Base-by-base conservation (phyloP, 2,888 invertebrate genomes). In the Parascotia fuliginaria region DNA sequence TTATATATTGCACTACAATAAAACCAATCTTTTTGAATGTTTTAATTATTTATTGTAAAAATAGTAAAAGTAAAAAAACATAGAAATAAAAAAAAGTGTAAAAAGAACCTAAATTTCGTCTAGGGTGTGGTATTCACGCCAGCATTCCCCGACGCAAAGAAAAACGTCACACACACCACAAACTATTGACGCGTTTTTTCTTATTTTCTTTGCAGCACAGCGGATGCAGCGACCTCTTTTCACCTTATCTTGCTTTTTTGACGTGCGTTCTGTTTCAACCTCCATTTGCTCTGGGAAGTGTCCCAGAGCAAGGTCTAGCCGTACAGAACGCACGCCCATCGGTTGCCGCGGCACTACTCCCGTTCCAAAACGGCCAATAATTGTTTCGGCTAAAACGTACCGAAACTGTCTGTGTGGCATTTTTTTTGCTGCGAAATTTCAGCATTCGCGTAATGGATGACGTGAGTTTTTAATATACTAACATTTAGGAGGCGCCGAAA, bases 401-500 rank as follows among this genome's bases (percentile, higher is more conserved):
- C 19, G 19, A 5, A 19, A 19, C 2, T 2, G 3, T 19, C 19
- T 19, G 19, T 19, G 19, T 5, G 19, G 5, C 19, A 19, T 19
- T 3, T 19, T 5, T 5, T 19, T 19, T 19, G 19, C 19, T 19
- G 19, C 19, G 19, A 19, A 19, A 19, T 19, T 19, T 19, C 19
- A 19, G 19, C 19, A 27, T 3, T 27, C n/a, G 27, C 27, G n/a
- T 9, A 19, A 24, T 44, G 11, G 11, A 46, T 16, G 1, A 46
- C 14, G 11, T 24, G 40, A 1, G n/a, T 5, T 3, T 46, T 46
- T 14, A 40, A 12, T 2, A 46, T 22, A 9, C 33, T 27, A 0
- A 12, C n/a, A 34, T 46, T 46, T 1, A 45, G 9, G 1, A 46
- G 13, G 1, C 40, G 15, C 13, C 16, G 27, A 7, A 46, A 46